Evolutionary conservation across 2,797 vertebrate genomes (phyloP), one percentile per base, ranked within the genome.

Genomic region (Limnodromus scolopaceus): DNA sequence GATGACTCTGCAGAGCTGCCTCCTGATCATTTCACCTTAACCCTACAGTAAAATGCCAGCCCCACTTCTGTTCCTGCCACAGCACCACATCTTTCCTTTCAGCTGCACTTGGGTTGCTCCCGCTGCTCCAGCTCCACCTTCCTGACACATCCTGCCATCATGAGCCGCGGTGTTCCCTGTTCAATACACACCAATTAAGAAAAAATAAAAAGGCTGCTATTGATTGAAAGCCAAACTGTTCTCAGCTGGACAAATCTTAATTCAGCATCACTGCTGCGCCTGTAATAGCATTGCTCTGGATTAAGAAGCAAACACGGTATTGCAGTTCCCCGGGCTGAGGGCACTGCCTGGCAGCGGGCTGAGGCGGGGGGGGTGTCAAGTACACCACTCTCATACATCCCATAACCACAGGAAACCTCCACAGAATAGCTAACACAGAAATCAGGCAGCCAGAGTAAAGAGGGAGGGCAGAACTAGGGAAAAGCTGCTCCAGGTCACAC

Each of bases 181-280:
- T 83, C 45, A 70, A 80, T 34, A 43, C 39, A 30, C 14, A 9
- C 43, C 36, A 45, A 9, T 16, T 27, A 72, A 32, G 39, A 36
- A 71, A 81, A 68, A 88, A 66, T 48, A 64, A 75, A 90, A 94
- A 61, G 24, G 25, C 30, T 57, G 24, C 32, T 54, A 49, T 5
- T 84, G 71, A 66, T 30, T 60, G 79, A 92, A 85, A 93, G 45
- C 23, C 69, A 84, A 87, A 75, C 49, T 78, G 27, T 54, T 85
- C 93, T 71, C 79, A 94, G 82, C 61, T 71, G 69, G 65, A 86
- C 69, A 91, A 74, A 84, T 54, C 64, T 88, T 89, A 94, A 95
- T 71, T 80, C 76, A 78, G 64, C 69, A 63, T 64, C 72, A 64
- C 60, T 66, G 82, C 76, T 89, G 87, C 77, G 84, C 66, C 70